Conservation (phyloP, 2,888 invertebrate species). For the Cryptosula pallasiana region DNA sequence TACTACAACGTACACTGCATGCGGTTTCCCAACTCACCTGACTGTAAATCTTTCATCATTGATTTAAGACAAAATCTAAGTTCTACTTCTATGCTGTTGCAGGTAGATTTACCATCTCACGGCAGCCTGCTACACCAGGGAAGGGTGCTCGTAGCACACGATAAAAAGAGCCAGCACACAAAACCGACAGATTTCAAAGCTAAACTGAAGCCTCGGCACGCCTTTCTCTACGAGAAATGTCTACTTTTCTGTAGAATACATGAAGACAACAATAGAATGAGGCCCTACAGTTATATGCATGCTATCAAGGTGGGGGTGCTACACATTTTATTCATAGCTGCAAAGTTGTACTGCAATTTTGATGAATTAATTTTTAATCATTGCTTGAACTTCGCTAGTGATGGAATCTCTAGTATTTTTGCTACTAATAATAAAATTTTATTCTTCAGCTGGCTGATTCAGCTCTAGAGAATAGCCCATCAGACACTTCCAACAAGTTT, state of each 20-base stretch:
- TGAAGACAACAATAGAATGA: neutral
- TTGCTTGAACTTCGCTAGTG: too few relatives aligned
- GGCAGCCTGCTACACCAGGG: constrained; percentile 15
- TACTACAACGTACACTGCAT: too few relatives aligned
- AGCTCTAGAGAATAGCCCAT: neutral
- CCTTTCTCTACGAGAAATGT: constrained; percentile 1
- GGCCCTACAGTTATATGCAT: constrained; percentile 9
- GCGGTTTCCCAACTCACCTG: too few relatives aligned
- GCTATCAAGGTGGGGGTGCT: constrained; percentile 12
- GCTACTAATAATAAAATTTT: too few relatives aligned
- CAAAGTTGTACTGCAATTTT: too few relatives aligned
- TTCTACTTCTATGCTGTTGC: too few relatives aligned
- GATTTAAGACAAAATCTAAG: too few relatives aligned
- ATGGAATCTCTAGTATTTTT: too few relatives aligned
- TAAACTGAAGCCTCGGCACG: constrained; percentile 10
- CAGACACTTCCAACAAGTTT: constrained; percentile 4
- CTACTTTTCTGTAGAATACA: constrained; percentile 11
- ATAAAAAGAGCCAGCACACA: constrained; percentile 21
- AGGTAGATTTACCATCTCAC: constrained; percentile 5
- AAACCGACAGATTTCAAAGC: constrained; percentile 9
- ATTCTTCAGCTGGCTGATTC: constrained; percentile 19
- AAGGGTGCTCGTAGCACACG: constrained; percentile 11
- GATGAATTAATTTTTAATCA: too few relatives aligned
- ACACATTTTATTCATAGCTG: neutral
- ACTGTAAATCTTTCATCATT: too few relatives aligned